A percentile compares a stretch with the other conserved stretches of the same genome.
Evolutionary conservation across 64 coral and sea anemone genomes (phyloP).

Genomic region (Porites australiensis): DNA sequence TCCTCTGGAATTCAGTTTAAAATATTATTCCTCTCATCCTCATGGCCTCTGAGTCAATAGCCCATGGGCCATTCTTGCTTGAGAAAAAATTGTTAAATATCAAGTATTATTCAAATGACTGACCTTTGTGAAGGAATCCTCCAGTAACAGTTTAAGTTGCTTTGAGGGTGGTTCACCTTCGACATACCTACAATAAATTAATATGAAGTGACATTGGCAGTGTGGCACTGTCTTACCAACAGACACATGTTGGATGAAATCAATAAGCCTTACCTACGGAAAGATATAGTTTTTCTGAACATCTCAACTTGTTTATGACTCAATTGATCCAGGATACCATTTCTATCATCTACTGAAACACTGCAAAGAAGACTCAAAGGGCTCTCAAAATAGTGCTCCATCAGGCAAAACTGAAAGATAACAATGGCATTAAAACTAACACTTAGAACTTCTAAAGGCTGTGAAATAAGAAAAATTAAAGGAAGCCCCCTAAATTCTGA

Average conservation of each 20-base stretch:
- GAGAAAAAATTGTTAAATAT: too few species aligned
- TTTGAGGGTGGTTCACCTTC: conserved; percentile 49
- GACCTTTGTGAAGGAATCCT: conserved; percentile 85
- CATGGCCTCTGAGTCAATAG: too few species aligned
- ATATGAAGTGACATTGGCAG: too few species aligned
- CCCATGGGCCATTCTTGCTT: too few species aligned
- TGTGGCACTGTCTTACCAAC: too few species aligned
- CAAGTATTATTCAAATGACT: not conserved
- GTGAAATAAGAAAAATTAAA: too few species aligned
- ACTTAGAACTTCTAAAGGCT: too few species aligned
- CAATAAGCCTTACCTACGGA: conserved; percentile 33
- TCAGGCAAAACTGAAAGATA: conserved; percentile 75
- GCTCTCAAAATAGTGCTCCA: conserved; percentile 81
- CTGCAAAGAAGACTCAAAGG: conserved; percentile 77
- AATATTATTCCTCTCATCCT: too few species aligned
- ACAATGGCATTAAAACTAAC: not conserved
- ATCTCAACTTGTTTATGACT: conserved; percentile 76
- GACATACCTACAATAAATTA: conserved; percentile 44
- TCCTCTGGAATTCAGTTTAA: too few species aligned
- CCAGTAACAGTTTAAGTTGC: conserved; percentile 48
- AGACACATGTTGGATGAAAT: not conserved
- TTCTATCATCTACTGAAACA: conserved; percentile 20
- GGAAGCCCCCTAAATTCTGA: too few species aligned
- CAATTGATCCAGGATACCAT: conserved; percentile 28
- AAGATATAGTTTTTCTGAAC: conserved; percentile 64